Conservation (phyloP, 2,797 vertebrate species). For the Leuciscus waleckii region DNA sequence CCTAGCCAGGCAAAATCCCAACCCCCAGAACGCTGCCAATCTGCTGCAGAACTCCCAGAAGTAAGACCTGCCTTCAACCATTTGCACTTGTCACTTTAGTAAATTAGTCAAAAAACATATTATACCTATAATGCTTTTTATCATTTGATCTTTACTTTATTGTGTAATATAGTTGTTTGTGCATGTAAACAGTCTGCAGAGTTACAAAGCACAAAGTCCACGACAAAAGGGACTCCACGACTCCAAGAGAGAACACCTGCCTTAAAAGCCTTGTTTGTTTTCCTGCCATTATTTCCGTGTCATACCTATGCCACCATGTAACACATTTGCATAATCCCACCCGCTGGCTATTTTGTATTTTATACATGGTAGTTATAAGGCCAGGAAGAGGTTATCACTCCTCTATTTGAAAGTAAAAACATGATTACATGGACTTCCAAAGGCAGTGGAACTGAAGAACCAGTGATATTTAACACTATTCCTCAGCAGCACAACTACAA, state of each 20-base stretch:
- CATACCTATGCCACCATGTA: neutral
- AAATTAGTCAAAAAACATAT: neutral
- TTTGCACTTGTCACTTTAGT: neutral
- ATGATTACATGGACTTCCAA: too few species aligned
- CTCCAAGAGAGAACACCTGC: neutral
- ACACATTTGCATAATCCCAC: too few species aligned
- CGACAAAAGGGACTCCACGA: neutral
- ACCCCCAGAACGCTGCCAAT: conserved; percentile 81
- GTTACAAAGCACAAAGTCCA: neutral
- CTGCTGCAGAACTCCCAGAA: conserved; percentile 96
- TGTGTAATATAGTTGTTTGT: neutral
- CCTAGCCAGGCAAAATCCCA: conserved; percentile 91
- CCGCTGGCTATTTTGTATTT: too few species aligned
- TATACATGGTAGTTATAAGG: neutral
- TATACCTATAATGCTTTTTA: neutral
- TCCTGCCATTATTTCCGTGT: neutral
- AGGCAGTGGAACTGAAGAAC: neutral
- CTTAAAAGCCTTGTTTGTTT: neutral
- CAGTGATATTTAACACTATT: neutral
- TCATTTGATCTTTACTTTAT: neutral
- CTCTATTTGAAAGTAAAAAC: neutral
- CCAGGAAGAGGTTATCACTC: neutral
- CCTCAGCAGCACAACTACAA: neutral
- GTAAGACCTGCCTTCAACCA: conserved; percentile 73
- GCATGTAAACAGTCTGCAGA: neutral